Evolutionary conservation across 2,113 vertebrate species (phyloP).

Genomic region (Paraplagusia blochii): DNA sequence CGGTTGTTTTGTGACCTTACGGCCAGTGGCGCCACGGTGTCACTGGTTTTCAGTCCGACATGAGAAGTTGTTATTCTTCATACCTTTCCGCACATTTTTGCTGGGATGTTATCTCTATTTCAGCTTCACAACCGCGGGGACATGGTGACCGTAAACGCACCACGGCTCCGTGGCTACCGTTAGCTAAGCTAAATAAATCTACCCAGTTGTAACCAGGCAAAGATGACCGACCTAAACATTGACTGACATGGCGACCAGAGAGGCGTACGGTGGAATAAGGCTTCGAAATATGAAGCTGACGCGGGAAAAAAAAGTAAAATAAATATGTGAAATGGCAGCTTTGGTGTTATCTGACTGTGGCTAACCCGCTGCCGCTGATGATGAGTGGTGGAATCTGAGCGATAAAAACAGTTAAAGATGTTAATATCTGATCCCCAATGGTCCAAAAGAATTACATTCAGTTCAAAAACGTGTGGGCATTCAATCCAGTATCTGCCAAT

Average conservation of each 20-base stretch:
- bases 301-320: background rate
- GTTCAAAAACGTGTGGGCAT: constrained; percentile 6
- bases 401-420: background rate
- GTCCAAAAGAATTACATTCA: constrained; percentile 11
- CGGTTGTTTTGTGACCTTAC: constrained; percentile 27
- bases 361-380: constrained; percentile 9
- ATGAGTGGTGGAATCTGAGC: constrained; percentile 9
- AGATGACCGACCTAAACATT: constrained; percentile 45
- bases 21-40: constrained; percentile 40
- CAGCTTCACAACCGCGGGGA: constrained; percentile 42
- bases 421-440: background rate
- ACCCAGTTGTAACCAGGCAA: constrained; percentile 12
- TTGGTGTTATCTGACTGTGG: background rate
- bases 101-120: constrained; percentile 22
- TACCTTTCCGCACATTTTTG: constrained; percentile 32
- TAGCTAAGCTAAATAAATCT: constrained; percentile 33
- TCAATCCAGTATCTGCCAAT: constrained; percentile 38
- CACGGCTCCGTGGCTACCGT: constrained; percentile 9
- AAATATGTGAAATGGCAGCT: background rate
- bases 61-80: constrained; percentile 28
- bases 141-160: constrained; percentile 40
- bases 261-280: constrained; percentile 12
- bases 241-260: constrained; percentile 12
- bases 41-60: constrained; percentile 57
- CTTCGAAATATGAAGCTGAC: background rate